Conservation (phyloP, 2,888 invertebrate species). For the Pherbina coryleti region DNA sequence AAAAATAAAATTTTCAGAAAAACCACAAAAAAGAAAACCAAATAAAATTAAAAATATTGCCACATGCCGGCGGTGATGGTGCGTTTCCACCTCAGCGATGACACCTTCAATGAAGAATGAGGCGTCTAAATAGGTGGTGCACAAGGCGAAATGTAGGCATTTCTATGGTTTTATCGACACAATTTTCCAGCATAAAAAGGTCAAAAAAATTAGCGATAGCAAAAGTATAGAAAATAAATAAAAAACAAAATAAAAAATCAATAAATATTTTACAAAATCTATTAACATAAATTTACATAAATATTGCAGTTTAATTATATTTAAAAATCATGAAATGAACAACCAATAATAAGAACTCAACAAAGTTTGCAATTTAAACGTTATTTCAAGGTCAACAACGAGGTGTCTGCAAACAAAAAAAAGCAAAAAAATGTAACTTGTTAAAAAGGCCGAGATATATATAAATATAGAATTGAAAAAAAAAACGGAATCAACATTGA, state of each 20-base stretch:
- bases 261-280: background rate
- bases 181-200: constrained; percentile 43
- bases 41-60: constrained; percentile 18
- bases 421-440: background rate
- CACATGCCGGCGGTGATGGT: background rate
- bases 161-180: constrained; percentile 52
- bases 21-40: constrained; percentile 37
- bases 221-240: constrained; percentile 24
- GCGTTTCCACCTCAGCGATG: constrained; percentile 22
- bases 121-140: background rate
- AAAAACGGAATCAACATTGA: background rate
- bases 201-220: constrained; percentile 36
- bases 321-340: no score
- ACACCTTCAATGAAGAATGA: background rate
- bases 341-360: no score
- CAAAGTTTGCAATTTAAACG: background rate
- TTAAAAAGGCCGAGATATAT: background rate
- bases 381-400: constrained; percentile 2
- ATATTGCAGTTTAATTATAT: background rate
- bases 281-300: background rate
- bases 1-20: constrained; percentile 35
- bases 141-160: constrained; percentile 35
- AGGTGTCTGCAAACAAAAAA: constrained; percentile 5
- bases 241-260: constrained; percentile 26
- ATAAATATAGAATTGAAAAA: background rate